Evolutionary conservation across 2,113 vertebrate species (phyloP).

Genomic region (Campylomormyrus numenius): DNA sequence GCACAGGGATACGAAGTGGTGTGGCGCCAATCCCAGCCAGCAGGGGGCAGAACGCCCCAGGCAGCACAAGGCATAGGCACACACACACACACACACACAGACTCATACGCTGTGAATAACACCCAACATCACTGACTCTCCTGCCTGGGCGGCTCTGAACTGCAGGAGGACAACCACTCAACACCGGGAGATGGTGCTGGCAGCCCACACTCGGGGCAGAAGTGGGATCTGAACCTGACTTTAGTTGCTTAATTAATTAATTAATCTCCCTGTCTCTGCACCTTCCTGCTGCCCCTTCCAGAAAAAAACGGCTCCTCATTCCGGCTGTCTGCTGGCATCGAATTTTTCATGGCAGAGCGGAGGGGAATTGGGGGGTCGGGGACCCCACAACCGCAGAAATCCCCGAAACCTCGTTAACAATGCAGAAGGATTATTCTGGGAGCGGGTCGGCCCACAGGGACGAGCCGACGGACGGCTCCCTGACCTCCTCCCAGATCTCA

Average conservation of each 20-base stretch:
- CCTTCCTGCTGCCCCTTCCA: neutral
- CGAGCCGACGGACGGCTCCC: neutral
- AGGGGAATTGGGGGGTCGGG: neutral
- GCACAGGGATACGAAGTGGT: neutral
- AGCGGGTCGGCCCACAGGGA: neutral
- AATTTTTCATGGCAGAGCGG: neutral
- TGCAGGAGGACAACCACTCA: neutral
- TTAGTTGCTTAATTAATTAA: neutral
- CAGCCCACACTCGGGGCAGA: neutral
- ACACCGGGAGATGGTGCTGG: neutral
- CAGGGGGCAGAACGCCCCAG: neutral
- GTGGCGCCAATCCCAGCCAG: neutral
- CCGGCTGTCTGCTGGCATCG: neutral
- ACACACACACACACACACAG: neutral
- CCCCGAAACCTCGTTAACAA: neutral
- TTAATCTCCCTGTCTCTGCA: neutral
- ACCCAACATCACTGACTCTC: neutral
- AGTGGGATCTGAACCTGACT: neutral
- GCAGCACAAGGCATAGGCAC: neutral
- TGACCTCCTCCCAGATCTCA: neutral
- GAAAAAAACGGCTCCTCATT: neutral
- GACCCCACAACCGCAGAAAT: neutral
- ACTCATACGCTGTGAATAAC: neutral
- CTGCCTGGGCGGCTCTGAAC: neutral
- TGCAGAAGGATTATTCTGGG: neutral